These are phyloP conservation scores for Metallyticus violacea DNA, from an alignment of 2,888 invertebrate species.

Conservation along the genomic window DNA sequence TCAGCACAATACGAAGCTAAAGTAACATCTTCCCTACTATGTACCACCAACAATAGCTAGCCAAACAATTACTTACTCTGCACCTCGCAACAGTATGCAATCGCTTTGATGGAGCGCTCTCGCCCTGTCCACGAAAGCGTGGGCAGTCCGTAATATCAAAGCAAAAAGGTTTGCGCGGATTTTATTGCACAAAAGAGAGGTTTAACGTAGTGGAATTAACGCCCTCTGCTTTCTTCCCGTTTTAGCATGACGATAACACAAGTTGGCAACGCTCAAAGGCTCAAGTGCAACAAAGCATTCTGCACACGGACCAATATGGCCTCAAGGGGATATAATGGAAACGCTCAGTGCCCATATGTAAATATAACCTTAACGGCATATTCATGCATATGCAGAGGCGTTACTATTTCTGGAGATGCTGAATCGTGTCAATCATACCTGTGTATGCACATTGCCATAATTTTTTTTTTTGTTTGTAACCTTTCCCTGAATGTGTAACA, in stretches of 20 bases:
- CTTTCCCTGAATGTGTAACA: no score
- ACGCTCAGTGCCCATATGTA: background rate
- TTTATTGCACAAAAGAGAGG: background rate
- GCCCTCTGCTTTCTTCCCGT: background rate
- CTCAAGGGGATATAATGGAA: background rate
- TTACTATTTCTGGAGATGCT: no score
- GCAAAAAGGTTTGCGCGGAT: background rate
- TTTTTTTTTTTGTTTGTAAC: no score
- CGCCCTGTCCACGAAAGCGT: background rate
- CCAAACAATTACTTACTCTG: background rate
- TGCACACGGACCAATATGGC: background rate
- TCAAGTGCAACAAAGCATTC: background rate
- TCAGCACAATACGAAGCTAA: background rate
- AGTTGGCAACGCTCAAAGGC: background rate
- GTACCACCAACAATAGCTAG: background rate
- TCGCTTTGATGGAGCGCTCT: background rate
- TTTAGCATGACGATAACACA: background rate
- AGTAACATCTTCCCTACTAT: background rate
- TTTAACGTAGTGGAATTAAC: background rate
- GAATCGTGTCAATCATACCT: no score
- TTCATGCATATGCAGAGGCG: no score
- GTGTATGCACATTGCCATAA: no score
- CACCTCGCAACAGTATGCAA: background rate
- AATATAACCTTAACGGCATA: background rate
- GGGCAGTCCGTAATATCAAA: background rate